Evolutionary conservation across 1,140 invertebrate genomes (phyloP).

Genomic region (Agrypnia vestita): DNA sequence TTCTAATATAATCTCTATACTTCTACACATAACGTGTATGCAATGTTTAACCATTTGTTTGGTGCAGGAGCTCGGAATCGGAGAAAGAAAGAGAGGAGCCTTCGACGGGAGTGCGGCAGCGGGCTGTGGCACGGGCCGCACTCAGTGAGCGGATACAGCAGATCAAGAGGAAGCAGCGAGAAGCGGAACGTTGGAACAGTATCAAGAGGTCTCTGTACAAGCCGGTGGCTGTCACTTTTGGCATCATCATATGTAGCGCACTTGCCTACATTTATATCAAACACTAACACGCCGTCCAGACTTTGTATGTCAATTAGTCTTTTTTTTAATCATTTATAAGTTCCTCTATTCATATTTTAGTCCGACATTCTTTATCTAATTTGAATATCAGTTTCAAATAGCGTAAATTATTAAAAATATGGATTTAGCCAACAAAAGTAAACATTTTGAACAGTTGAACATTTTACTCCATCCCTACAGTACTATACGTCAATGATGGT

Average conservation of each 20-base stretch:
- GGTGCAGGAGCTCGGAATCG: constrained; percentile 13
- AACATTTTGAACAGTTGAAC: too few relatives aligned
- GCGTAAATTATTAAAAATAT: too few relatives aligned
- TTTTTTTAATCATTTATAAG: constrained; percentile 5
- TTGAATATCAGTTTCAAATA: background rate
- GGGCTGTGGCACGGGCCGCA: background rate
- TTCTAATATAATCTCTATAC: too few relatives aligned
- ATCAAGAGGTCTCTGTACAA: constrained; percentile 74
- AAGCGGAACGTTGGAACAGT: constrained; percentile 70
- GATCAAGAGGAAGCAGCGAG: constrained; percentile 71
- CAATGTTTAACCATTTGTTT: background rate
- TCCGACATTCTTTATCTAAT: background rate
- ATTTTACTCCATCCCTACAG: too few relatives aligned
- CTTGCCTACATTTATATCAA: constrained; percentile 68
- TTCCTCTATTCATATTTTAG: too few relatives aligned
- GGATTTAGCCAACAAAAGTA: too few relatives aligned
- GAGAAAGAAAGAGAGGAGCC: constrained; percentile 24
- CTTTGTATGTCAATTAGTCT: constrained; percentile 30
- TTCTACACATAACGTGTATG: too few relatives aligned
- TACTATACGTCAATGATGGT: too few relatives aligned
- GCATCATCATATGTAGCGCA: constrained; percentile 68
- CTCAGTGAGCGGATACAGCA: constrained; percentile 68
- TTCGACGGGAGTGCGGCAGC: constrained; percentile 9
- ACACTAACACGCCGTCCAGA: constrained; percentile 61
- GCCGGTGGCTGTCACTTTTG: constrained; percentile 72